These are phyloP conservation scores for Cherax destructor DNA, from an alignment of 1,140 invertebrate species.

Conservation along the genomic window DNA sequence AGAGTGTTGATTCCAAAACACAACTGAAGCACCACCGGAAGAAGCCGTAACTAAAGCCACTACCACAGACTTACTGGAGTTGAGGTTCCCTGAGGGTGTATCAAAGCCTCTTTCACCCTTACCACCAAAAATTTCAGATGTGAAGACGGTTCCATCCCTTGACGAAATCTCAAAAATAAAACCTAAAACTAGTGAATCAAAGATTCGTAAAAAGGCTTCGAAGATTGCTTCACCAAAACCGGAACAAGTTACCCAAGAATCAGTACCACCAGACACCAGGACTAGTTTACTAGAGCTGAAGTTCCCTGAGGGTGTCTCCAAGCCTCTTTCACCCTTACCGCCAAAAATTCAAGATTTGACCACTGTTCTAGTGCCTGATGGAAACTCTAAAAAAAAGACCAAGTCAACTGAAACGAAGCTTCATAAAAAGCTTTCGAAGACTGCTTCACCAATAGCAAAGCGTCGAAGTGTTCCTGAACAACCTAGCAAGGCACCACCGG, in stretches of 20 bases:
- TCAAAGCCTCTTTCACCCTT: not conserved
- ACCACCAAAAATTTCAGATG: too few species aligned
- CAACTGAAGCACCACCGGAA: too few species aligned
- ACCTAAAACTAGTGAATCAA: not conserved
- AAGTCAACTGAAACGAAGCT: not conserved
- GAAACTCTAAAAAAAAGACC: not conserved
- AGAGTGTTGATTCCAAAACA: not conserved
- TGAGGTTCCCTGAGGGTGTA: not conserved
- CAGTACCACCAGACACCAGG: not conserved
- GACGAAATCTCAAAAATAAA: too few species aligned
- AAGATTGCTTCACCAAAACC: not conserved
- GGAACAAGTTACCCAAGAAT: not conserved
- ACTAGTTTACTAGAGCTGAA: not conserved
- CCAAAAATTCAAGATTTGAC: not conserved
- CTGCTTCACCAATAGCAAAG: not conserved
- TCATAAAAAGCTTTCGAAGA: not conserved
- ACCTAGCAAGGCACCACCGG: not conserved
- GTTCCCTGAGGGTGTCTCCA: slow-evolving; percentile 20
- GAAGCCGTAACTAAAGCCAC: not conserved
- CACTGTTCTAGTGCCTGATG: not conserved
- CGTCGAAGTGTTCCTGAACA: not conserved
- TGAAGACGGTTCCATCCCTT: too few species aligned
- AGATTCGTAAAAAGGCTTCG: not conserved
- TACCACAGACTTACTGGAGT: not conserved
- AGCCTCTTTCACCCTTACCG: slow-evolving; percentile 19